Base-by-base conservation (phyloP, 2,113 vertebrate species). In the Otus sunia region DNA sequence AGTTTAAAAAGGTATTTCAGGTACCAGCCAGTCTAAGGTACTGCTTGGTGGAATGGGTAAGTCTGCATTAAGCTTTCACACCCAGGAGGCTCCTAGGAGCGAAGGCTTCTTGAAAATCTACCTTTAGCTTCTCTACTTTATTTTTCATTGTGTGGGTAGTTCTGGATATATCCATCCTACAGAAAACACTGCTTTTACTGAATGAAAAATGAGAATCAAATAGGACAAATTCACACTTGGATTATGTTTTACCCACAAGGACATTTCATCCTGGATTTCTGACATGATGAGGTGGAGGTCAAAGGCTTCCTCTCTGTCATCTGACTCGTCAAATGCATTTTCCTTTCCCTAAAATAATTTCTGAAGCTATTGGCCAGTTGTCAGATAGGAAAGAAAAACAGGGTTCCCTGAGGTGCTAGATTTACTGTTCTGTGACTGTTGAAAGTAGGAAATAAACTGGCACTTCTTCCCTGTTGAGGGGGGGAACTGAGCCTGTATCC, bases 331-430 rank as follows among this genome's bases (percentile, higher is more conserved):
- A 82, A 82, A 85, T 88, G 11, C 32, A 47, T 88, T 56, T 78
- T 87, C 37, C 9, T 75, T 87, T 67, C 30, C 53, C 26, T 63
- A 50, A 80, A 89, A 76, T 60, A 69, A 66, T 71, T 95, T 91
- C 84, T 71, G 64, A 76, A 81, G 29, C 45, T 93, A 2, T 85
- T 77, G 84, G 15, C n/a, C 29, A 59, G 0, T 43, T 80, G 45
- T 76, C 55, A 91, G 34, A 36, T 11, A 43, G 16, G n/a, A 60
- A 92, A 67, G 49, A 64, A 85, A 85, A 64, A 52, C 1, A 58
- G 19, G 17, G 18, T 50, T 79, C 60, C 56, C 37, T 47, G 3
- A 85, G 32, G 66, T 82, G 56, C 56, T 81, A 37, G n/a, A 23
- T 75, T 82, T 93, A 55, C 39, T 2, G 0, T 69, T 84, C 19